Base-by-base conservation (phyloP, 1,140 invertebrate genomes). In the Drosophila saltans region DNA sequence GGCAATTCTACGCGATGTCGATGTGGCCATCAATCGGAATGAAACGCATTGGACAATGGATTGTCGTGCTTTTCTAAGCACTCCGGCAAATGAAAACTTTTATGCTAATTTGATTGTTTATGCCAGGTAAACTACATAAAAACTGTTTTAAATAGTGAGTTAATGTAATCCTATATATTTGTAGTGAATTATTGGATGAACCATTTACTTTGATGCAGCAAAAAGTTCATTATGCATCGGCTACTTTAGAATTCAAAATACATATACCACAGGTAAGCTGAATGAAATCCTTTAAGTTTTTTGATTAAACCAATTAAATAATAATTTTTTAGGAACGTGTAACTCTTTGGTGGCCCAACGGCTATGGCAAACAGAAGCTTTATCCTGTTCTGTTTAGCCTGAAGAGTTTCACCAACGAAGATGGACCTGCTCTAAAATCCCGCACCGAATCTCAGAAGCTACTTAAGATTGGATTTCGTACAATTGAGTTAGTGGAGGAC, bases 331-430 rank as follows among this genome's bases (percentile, higher is more conserved):
- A 91, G 90, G 76, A 75, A n/a, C 66, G 52, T 1, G 76, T 91
- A 0, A 78, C 94, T 52, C 83, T 94, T 8, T 99, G 98, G 98
- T 99, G 98, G 98, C 98, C 98, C 0, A 98, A 98, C 93, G 98
- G 97, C 36, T 97, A 97, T 91, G 98, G 98, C 11, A 89, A 94
- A 10, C 98, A 97, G 91, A 93, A 92, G 1, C 93, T 99, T 0
- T 98, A 98, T 81, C 91, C 93, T 24, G 86, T 98, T 0, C 92
- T 91, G 10, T 93, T 96, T 1, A 92, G 90, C 8, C 93, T 85
- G 0, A 80, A 77, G 11, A 92, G 75, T 36, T 81, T 63, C 58
- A 43, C 39, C 11, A 55, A 10, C n/a, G 61, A 71, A 8, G 66
- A 63, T 1, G 63, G 16, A 1, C 71, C 72, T n/a, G 8, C 26